phyloP scores from a whole-genome alignment of 2,113 vertebrate species.

The Rutilus rutilus region DNA sequence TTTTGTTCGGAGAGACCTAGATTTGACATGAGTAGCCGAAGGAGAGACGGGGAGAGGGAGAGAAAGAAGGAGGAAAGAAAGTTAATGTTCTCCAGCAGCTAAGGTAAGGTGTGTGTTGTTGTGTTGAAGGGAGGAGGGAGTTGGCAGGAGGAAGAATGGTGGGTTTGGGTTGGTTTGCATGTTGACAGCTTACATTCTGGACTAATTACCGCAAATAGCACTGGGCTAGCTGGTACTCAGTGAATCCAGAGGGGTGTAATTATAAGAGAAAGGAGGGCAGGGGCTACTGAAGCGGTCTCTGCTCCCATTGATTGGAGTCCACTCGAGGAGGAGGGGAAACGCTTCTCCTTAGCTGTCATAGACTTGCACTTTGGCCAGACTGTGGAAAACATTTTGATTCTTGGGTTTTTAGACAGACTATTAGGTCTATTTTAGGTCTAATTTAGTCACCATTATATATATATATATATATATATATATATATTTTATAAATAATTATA shows the following conservation, averaged over 20 bases:
- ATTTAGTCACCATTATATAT: no score
- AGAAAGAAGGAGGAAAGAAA: conserved; percentile 42
- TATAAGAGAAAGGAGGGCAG: conserved; percentile 71
- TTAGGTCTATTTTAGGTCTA: no score
- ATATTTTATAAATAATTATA: no score
- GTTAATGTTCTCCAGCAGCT: conserved; percentile 70
- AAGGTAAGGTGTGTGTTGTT: conserved; percentile 71
- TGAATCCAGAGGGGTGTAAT: conserved; percentile 76
- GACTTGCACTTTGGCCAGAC: conserved; percentile 28
- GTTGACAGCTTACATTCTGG: conserved; percentile 78
- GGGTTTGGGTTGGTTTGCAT: conserved; percentile 64
- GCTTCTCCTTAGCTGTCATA: conserved; percentile 57
- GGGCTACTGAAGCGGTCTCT: conserved; percentile 62
- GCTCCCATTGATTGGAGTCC: conserved; percentile 62
- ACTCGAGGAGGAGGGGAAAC: conserved; percentile 48
- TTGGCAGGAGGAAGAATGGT: conserved; percentile 58
- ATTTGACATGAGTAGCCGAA: conserved; percentile 93
- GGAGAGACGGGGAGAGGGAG: conserved; percentile 74
- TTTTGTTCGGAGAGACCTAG: conserved; percentile 91
- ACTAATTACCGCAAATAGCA: conserved; percentile 79
- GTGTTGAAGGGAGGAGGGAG: conserved; percentile 49
- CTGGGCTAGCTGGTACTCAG: conserved; percentile 69
- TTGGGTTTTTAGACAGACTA: neutral
- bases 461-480: no score
- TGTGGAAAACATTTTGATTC: neutral